Base-by-base conservation (phyloP, 2,888 invertebrate genomes). In the Disparrhopalites patrizii region DNA sequence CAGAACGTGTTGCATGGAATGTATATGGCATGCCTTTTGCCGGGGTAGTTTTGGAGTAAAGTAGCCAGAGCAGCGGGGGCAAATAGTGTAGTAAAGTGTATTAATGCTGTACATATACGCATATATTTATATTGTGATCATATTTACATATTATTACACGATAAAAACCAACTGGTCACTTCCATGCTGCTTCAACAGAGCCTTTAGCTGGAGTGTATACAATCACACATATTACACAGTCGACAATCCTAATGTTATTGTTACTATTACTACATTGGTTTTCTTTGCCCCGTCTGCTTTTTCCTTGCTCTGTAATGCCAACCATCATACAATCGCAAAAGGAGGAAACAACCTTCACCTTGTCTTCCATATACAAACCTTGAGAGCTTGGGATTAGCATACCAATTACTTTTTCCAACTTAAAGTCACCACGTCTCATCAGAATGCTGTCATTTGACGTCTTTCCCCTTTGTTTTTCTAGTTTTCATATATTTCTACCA, bases 401-500 rank as follows among this genome's bases (percentile, higher is more conserved):
- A 61, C 51, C 61, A 61, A 61, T 61, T 61, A 61, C 61, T 38
- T 61, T 51, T 61, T 8, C n/a, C n/a, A n/a, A n/a, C n/a, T n/a
- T n/a, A 33, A 50, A 50, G 8, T 33, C 33, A 60, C n/a, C 51
- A 23, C 51, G 23, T 25, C 15, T 20, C 50, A 47, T 31, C 13
- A 50, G 28, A 52, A 3, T 15, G 4, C 43, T 28, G 28, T n/a
- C 52, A n/a, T 23, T 25, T 27, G 25, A 25, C 15, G 27, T 27
- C 27, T 54, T 30, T 31, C 20, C 20, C 54, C 54, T 54, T 5
- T 20, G 1, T 54, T 23, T 31, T 20, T 54, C 18, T 33, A 20
- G 20, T 15, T 54, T 31, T 30, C 28, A 30, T 13, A 47, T 20
- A 33, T 31, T 54, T 54, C 31, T 27, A 54, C 33, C 33, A 31